phyloP scores from a whole-genome alignment of 2,113 vertebrate genomes.

The Cephalophus harveyi region DNA sequence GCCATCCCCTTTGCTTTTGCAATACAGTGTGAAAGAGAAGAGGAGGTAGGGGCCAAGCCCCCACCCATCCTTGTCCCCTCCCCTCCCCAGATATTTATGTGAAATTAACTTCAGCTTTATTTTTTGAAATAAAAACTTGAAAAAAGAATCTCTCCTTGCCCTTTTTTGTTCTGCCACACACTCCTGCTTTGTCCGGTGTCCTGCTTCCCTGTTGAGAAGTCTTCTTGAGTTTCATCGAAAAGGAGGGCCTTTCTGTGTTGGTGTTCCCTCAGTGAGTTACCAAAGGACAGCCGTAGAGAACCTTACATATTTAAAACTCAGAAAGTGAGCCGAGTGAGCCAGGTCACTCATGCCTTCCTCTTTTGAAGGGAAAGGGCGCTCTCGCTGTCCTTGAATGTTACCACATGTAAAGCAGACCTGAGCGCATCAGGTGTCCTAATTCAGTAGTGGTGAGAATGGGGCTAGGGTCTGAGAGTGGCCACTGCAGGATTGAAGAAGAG shows the following conservation, averaged over 20 bases:
- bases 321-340: background rate
- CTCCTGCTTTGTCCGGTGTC: background rate
- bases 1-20: constrained; percentile 82
- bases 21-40: constrained; percentile 86
- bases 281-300: background rate
- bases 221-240: background rate
- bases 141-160: constrained; percentile 22
- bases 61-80: background rate
- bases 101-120: constrained; percentile 76
- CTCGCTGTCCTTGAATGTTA: background rate
- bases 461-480: background rate
- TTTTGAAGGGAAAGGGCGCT: background rate
- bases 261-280: background rate
- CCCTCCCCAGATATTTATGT: constrained; percentile 71
- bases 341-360: background rate
- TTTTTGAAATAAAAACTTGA: constrained; percentile 84
- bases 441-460: background rate
- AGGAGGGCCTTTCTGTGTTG: background rate
- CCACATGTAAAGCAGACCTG: background rate
- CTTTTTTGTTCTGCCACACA: background rate
- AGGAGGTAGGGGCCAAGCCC: constrained; percentile 80
- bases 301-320: background rate
- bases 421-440: background rate
- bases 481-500: background rate
- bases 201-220: constrained; percentile 28